Percentiles rank a stretch among this genome's conserved stretches.
These are phyloP conservation scores for Fukomys damarensis DNA, from an alignment of 2,113 vertebrate species.

Conservation along the genomic window DNA sequence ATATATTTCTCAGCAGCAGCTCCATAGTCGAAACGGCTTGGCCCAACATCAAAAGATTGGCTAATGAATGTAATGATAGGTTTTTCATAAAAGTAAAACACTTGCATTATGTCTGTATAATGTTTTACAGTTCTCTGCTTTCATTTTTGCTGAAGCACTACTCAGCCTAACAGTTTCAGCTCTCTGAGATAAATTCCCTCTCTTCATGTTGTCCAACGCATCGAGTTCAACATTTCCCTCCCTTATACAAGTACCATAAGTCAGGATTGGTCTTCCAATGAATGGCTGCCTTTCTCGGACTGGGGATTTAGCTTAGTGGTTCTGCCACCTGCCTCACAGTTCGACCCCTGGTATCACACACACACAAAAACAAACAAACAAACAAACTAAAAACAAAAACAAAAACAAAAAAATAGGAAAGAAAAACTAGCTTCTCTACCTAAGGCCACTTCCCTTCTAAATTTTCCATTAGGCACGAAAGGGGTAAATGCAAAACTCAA, in stretches of 20 bases:
- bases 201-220: neutral
- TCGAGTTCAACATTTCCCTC: neutral
- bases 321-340: no score
- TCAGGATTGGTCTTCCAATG: neutral
- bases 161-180: neutral
- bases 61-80: slow-evolving; percentile 9
- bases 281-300: no score
- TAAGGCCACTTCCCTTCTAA: neutral
- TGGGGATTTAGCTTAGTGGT: no score
- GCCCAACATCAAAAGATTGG: slow-evolving; percentile 7
- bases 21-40: neutral
- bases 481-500: slow-evolving; percentile 43
- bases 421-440: neutral
- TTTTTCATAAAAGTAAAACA: slow-evolving; percentile 54
- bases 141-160: slow-evolving; percentile 26
- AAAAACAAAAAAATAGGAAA: no score
- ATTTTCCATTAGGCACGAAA: slow-evolving; percentile 19
- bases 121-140: slow-evolving; percentile 1
- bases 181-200: slow-evolving; percentile 1
- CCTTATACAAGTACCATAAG: neutral
- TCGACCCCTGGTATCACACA: no score
- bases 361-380: no score
- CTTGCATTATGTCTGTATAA: neutral
- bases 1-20: slow-evolving; percentile 3
- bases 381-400: no score